Evolutionary conservation across 2,888 invertebrate species (phyloP), one percentile per base, ranked within the genome.

Genomic region (Standfussiana lucernea): DNA sequence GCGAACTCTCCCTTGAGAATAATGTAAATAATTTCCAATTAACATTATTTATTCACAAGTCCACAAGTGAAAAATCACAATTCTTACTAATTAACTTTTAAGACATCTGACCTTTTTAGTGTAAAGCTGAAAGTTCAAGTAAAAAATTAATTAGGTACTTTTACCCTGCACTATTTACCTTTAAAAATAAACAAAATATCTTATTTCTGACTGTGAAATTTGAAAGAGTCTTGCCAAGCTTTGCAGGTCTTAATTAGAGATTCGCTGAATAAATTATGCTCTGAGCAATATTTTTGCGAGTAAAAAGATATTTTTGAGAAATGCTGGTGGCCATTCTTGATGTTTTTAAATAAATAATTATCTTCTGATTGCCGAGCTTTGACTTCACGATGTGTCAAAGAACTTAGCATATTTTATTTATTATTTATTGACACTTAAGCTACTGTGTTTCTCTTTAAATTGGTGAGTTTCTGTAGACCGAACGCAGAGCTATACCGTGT

Each of bases 161-260:
- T 45, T 37, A 28, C 45, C 32, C 24, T 61, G 59, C 32, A 80
- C 72, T 80, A 61, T 72, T 45, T 72, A 70, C 53, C 8, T 59
- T n/a, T 8, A 65, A 64, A 35, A 64, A 70, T 59, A 59, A 59
- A 64, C n/a, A 53, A 84, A 79, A 79, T 28, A 66, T 78, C 18
- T 13, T 47, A 35, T 73, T 59, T 72, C 64, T 72, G 59, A 53
- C 62, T 62, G 47, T 64, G 45, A 78, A 86, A 78, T 76, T 75
- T 77, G 66, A 83, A 83, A 78, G 32, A 73, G 66, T 62, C 68
- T 66, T 59, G 85, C 62, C 75, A 75, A 82, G 71, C 73, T 87
- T 61, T 65, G 65, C 68, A 64, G 28, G 35, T 70, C 66, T 67
- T 80, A 82, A 85, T 87, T 87, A 80, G 72, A 74, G 64, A 82